Evolutionary conservation across 2,113 vertebrate species (phyloP).

Genomic region (Puntigrus tetrazona): DNA sequence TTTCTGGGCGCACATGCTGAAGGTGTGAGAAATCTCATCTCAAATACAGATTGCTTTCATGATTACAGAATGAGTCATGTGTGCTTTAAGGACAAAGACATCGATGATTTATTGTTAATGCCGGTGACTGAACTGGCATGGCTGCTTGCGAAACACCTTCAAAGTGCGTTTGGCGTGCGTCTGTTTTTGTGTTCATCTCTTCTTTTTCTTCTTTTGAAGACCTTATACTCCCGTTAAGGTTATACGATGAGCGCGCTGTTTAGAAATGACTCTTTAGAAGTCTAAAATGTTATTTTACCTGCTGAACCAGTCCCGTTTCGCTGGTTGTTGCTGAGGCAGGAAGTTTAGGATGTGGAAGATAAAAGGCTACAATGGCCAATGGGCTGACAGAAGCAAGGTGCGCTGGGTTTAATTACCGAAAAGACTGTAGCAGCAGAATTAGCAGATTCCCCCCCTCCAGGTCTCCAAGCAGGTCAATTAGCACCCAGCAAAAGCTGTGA

Average conservation of each 20-base stretch:
- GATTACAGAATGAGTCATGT: neutral
- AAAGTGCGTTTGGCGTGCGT: neutral
- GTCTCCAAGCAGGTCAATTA: conserved; percentile 47
- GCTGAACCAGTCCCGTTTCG: neutral
- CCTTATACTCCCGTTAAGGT: neutral
- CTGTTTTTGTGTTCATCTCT: neutral
- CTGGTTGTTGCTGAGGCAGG: conserved; percentile 36
- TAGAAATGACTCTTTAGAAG: neutral
- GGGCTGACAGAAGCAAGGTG: conserved; percentile 36
- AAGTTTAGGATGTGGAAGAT: conserved; percentile 41
- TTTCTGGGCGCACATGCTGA: neutral
- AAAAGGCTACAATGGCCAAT: conserved; percentile 33
- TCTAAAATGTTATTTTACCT: conserved; percentile 1
- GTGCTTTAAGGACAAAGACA: neutral
- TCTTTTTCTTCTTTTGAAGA: neutral
- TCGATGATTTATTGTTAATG: neutral
- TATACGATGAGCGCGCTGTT: neutral
- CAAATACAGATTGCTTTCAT: conserved; percentile 34
- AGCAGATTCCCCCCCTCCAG: conserved; percentile 10
- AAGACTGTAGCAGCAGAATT: conserved; percentile 54
- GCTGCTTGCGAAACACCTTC: neutral
- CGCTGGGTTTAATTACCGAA: conserved; percentile 55
- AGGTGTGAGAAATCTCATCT: conserved; percentile 26
- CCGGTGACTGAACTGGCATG: neutral
- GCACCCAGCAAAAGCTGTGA: conserved; percentile 36